Evolutionary conservation across 2,113 vertebrate species (phyloP), one percentile per base, ranked within the genome.

Genomic region (Chaetodon trifascialis): DNA sequence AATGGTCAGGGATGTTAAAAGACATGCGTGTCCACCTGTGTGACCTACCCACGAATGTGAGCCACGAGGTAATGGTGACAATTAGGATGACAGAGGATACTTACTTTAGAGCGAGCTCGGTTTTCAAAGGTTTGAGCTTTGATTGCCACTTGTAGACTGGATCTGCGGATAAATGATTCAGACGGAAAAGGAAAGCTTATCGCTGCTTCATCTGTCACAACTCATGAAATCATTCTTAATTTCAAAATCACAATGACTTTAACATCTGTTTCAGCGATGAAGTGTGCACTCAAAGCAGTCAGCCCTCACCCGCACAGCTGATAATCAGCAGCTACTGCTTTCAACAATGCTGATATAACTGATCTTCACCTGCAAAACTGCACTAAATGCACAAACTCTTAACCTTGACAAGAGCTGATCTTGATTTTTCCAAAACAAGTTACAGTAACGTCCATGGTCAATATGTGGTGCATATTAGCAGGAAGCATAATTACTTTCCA

Each of bases 121-220:
- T 90, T 47, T 88, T 88, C 82, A 95, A 89, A 0, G 95, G 95
- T 81, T 95, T 96, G 82, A 96, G 44, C 15, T 52, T 93, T 16
- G 95, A 85, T 77, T 95, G 95, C 96, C 95, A 96, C 1, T 93
- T 93, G 16, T 89, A 88, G 47, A 73, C 68, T 21, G 72, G 17
- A 86, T 89, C 94, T 93, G 84, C 6, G 59, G 25, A 60, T 56
- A 72, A 58, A 75, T 8, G 34, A 79, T 70, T 67, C 15, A 40
- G 23, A 79, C 11, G 52, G 21, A 71, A 56, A 58, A 73, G 21
- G 9, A 80, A 52, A 59, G 30, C n/a, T 58, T 15, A 51, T 71
- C 60, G 51, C 6, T 7, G 34, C 36, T 51, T 66, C 3, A 77
- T 47, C 74, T 1, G 49, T 69, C 25, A 68, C 4, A 49, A 58